These are phyloP conservation scores for Cheilosia soror DNA, from an alignment of 2,888 invertebrate species.

Conservation along the genomic window DNA sequence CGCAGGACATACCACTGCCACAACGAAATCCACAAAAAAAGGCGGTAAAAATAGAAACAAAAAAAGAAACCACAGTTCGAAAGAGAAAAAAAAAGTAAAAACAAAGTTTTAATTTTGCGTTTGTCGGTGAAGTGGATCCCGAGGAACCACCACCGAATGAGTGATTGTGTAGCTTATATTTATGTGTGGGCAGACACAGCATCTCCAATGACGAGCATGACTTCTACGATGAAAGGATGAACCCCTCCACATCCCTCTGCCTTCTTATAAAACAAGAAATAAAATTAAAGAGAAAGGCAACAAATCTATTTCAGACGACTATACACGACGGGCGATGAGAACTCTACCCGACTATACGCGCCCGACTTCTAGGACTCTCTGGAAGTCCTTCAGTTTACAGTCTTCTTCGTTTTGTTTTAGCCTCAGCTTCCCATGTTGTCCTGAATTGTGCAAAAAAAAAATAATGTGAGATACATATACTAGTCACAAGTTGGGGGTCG, in stretches of 20 bases:
- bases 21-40: slow-evolving; percentile 42
- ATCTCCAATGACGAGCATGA: slow-evolving; percentile 37
- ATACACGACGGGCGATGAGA: not conserved
- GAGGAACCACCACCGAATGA: slow-evolving; percentile 34
- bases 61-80: not conserved
- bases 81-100: slow-evolving; percentile 19
- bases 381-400: slow-evolving; percentile 63
- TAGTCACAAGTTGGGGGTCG: slow-evolving; percentile 35
- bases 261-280: slow-evolving; percentile 38
- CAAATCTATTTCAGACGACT: slow-evolving; percentile 67
- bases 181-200: slow-evolving; percentile 46
- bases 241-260: not conserved
- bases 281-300: slow-evolving; percentile 65
- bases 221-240: slow-evolving; percentile 59
- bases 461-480: slow-evolving; percentile 45
- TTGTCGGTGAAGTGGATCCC: slow-evolving; percentile 64
- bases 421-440: slow-evolving; percentile 17
- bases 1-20: slow-evolving; percentile 33
- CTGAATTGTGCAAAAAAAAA: slow-evolving; percentile 52
- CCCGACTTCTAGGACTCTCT: slow-evolving; percentile 65
- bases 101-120: slow-evolving; percentile 73
- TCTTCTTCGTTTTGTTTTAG: slow-evolving; percentile 28
- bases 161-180: slow-evolving; percentile 53
- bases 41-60: slow-evolving; percentile 63
- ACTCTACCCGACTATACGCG: slow-evolving; percentile 49